Base-by-base conservation (phyloP, 2,113 vertebrate genomes). In the Macquaria australasica region DNA sequence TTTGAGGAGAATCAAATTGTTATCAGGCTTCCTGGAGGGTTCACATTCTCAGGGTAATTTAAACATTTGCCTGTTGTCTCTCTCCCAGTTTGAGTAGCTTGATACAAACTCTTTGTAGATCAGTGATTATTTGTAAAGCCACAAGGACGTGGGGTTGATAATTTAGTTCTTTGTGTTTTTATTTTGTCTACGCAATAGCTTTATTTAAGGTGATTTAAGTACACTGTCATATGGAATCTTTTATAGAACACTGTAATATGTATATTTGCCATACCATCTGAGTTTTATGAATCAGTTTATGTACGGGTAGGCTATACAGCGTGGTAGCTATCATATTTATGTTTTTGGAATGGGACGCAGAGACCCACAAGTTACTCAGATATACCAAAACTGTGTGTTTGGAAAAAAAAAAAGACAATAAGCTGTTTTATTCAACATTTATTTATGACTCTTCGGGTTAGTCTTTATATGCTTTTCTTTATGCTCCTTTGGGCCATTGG, bases 271-370 rank as follows among this genome's bases (percentile, higher is more conserved):
- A 93, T 91, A 81, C 82, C 75, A 77, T 86, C 79, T 79, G 60
- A 85, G 34, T 84, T 79, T 69, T 77, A 81, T 84, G 66, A 84
- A 87, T 88, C 87, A 87, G 80, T 86, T 83, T 60, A 81, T 90
- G 84, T 94, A 93, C 90, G 94, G 93, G 95, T 95, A 92, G 90
- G 85, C 87, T 86, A 80, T 79, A 72, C 92, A 84, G 84, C 87
- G 83, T 79, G 88, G 82, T 90, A 91, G 87, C 88, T 89, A 83
- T 87, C 79, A 84, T 94, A 92, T 94, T 92, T 91, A 92, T 93
- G 79, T 91, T 87, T 88, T 67, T 91, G 88, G 70, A 90, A 89
- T 67, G 85, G 83, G 90, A 84, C 50, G 14, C 81, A 72, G 75
- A 81, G 71, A 66, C 81, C 85, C 84, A 68, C 39, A 82, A 68